These are phyloP conservation scores for Drosophila mimica DNA, from an alignment of 2,888 invertebrate species.

Conservation along the genomic window DNA sequence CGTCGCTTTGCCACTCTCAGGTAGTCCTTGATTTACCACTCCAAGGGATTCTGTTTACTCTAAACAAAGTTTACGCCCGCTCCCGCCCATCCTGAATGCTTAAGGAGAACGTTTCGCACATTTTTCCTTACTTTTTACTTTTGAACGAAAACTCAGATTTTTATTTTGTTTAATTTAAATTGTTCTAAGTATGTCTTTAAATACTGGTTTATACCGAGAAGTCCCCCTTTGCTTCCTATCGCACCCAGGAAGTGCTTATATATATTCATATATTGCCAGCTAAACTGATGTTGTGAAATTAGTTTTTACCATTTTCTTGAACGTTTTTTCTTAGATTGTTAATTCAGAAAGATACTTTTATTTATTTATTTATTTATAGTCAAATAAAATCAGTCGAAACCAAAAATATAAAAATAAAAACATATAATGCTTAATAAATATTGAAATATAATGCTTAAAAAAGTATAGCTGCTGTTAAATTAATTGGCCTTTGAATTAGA, in stretches of 20 bases:
- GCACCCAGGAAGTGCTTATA: background rate
- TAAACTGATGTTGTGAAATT: background rate
- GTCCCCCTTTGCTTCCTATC: background rate
- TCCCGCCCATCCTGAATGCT: slow-evolving; percentile 43
- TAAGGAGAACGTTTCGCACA: slow-evolving; percentile 4
- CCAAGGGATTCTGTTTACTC: slow-evolving; percentile 70
- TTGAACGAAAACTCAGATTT: background rate
- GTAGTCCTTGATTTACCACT: slow-evolving; percentile 64
- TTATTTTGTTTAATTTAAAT: background rate
- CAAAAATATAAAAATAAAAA: too few species aligned
- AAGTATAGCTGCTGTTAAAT: background rate
- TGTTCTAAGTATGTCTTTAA: background rate
- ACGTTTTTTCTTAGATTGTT: background rate
- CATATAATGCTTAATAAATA: too few species aligned
- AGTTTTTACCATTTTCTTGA: background rate
- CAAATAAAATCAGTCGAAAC: too few species aligned
- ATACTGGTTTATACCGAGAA: background rate
- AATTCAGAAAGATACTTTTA: background rate
- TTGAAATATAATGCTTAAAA: too few species aligned
- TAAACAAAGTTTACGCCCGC: slow-evolving; percentile 65
- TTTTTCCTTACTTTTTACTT: background rate
- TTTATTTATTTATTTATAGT: too few species aligned
- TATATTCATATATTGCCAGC: background rate
- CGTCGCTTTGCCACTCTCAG: slow-evolving; percentile 59
- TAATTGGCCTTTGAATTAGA: background rate